These are phyloP conservation scores for Cynopterus sphinx DNA, from an alignment of 2,797 vertebrate species.

Conservation along the genomic window DNA sequence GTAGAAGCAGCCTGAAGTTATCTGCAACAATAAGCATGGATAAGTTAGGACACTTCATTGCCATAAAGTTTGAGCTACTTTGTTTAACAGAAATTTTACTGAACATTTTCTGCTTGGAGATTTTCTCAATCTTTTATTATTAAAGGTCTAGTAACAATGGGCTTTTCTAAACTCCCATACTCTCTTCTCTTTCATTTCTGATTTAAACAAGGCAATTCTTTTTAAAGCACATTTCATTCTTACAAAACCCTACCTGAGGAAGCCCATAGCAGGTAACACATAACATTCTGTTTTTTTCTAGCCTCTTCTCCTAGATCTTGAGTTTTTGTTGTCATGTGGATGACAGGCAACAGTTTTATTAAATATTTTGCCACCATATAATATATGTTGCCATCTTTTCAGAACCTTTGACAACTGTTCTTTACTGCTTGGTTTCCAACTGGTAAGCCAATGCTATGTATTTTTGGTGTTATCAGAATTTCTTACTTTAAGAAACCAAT, in stretches of 20 bases:
- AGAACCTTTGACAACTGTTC: not conserved
- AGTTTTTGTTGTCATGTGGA: not conserved
- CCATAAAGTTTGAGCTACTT: not conserved
- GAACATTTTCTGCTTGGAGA: not conserved
- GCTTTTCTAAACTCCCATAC: not conserved
- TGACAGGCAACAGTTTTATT: not conserved
- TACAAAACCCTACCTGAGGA: not conserved
- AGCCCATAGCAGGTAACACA: not conserved
- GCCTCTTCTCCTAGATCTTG: not conserved
- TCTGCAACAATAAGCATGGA: not conserved
- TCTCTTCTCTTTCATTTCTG: not conserved
- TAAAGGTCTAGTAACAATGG: not conserved
- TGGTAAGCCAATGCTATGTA: not conserved
- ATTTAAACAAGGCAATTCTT: not conserved
- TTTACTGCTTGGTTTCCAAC: not conserved
- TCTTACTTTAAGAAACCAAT: not conserved
- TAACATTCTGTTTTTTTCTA: constrained; percentile 4
- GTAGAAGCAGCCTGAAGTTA: not conserved
- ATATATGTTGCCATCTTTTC: not conserved
- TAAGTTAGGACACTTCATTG: not conserved
- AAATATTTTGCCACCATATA: not conserved
- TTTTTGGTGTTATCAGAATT: not conserved
- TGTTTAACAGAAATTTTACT: constrained; percentile 22
- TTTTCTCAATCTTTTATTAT: not conserved
- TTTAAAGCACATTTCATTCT: not conserved